A percentile compares a stretch with the other conserved stretches of the same genome.
Evolutionary conservation across 1,140 invertebrate species (phyloP).

Genomic region (Nasonia vitripennis): DNA sequence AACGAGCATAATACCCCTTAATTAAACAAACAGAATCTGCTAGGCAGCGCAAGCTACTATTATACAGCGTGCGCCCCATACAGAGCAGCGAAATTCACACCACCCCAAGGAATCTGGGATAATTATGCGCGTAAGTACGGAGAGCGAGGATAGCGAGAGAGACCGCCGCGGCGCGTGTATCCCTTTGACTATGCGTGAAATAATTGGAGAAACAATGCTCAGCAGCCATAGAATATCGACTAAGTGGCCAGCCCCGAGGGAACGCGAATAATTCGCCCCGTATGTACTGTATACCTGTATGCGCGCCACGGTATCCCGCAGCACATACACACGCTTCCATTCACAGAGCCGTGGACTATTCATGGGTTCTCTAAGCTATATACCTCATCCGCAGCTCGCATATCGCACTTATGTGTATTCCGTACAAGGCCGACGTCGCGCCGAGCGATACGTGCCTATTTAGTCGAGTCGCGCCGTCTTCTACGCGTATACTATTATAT

Average conservation of each 20-base stretch:
- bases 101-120: not conserved
- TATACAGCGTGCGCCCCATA: not conserved
- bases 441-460: not conserved
- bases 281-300: not conserved
- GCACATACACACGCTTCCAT: not conserved
- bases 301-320: not conserved
- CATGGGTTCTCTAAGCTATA: not conserved
- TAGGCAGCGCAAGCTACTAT: too few species aligned
- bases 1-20: not conserved
- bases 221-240: conserved; percentile 6
- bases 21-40: not conserved
- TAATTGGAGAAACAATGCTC: conserved; percentile 19
- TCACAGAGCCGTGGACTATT: not conserved
- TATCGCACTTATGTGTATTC: not conserved
- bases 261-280: conserved; percentile 15
- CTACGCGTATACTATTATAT: not conserved
- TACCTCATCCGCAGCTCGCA: not conserved
- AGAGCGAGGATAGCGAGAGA: too few species aligned
- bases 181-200: conserved; percentile 19
- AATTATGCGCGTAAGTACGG: conserved; percentile 9
- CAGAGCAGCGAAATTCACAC: not conserved
- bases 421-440: not conserved
- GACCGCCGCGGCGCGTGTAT: too few species aligned
- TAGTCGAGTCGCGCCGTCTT: not conserved
- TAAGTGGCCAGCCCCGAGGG: not conserved